Percentiles rank a stretch among this genome's conserved stretches.
Conservation (phyloP, 2,888 invertebrate genomes). For the Trichopoda pennipes region DNA sequence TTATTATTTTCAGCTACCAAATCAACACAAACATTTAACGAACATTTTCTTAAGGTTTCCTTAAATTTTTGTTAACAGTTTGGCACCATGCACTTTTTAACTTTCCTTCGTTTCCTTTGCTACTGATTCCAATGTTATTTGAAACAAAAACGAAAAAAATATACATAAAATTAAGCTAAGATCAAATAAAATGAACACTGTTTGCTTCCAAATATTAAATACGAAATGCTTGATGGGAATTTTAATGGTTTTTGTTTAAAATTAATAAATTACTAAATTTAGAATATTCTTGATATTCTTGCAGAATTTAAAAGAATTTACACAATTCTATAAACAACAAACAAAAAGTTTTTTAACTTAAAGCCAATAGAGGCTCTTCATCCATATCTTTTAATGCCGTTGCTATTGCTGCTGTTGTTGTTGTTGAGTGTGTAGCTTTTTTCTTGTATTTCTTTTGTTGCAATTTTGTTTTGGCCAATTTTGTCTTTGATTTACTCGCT, state of each 20-base stretch:
- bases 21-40: too few species aligned
- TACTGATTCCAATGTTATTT: too few species aligned
- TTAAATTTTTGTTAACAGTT: too few species aligned
- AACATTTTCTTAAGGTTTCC: too few species aligned
- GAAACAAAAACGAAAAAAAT: too few species aligned
- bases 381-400: slow-evolving; percentile 76
- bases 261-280: slow-evolving; percentile 68
- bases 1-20: too few species aligned
- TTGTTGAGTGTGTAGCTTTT: slow-evolving; percentile 73
- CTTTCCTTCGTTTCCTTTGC: too few species aligned
- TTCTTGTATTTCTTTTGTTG: slow-evolving; percentile 82
- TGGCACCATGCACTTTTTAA: too few species aligned
- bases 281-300: slow-evolving; percentile 53
- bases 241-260: slow-evolving; percentile 47
- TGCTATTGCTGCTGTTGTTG: background rate
- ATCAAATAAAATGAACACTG: background rate
- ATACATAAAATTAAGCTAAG: background rate
- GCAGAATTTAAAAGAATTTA: slow-evolving; percentile 18
- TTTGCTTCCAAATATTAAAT: slow-evolving; percentile 1
- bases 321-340: slow-evolving; percentile 26
- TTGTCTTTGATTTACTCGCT: slow-evolving; percentile 84
- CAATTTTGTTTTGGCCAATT: slow-evolving; percentile 83
- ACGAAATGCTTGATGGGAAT: slow-evolving; percentile 34
- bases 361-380: slow-evolving; percentile 80
- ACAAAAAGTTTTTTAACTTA: slow-evolving; percentile 77